phyloP scores from a whole-genome alignment of 2,888 invertebrate genomes.

The Neocrepidodera transversa region DNA sequence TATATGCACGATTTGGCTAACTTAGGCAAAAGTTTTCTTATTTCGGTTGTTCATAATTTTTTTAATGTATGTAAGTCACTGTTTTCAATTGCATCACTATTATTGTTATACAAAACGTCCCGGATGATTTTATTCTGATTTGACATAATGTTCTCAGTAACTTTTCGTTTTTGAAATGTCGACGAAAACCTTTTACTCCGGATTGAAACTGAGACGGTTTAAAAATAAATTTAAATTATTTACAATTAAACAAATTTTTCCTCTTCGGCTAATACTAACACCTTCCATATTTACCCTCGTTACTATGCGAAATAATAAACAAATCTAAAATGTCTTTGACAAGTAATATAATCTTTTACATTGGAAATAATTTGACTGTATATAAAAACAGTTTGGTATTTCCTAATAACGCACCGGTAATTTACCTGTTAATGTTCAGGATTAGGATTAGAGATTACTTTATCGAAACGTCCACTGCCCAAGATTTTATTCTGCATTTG shows the following conservation, averaged over 20 bases:
- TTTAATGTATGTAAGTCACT: background rate
- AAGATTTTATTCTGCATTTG: background rate
- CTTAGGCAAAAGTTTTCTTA: background rate
- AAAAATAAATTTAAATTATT: conserved; percentile 1
- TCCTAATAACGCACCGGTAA: too few relatives aligned
- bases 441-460: background rate
- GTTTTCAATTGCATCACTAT: background rate
- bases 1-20: too few relatives aligned
- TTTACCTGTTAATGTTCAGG: background rate
- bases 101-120: background rate
- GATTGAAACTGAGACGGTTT: background rate
- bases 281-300: too few relatives aligned
- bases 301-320: background rate
- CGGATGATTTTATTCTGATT: background rate
- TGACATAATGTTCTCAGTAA: background rate
- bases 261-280: too few relatives aligned
- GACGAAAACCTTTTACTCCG: background rate
- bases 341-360: background rate
- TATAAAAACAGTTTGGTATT: background rate
- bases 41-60: background rate
- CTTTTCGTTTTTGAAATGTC: background rate
- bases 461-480: background rate
- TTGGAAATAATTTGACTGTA: background rate
- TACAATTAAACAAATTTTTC: conserved; percentile 3
- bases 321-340: background rate